A percentile compares a stretch with the other conserved stretches of the same genome.
phyloP scores from a whole-genome alignment of 2,797 vertebrate species.

The Mycteria americana region DNA sequence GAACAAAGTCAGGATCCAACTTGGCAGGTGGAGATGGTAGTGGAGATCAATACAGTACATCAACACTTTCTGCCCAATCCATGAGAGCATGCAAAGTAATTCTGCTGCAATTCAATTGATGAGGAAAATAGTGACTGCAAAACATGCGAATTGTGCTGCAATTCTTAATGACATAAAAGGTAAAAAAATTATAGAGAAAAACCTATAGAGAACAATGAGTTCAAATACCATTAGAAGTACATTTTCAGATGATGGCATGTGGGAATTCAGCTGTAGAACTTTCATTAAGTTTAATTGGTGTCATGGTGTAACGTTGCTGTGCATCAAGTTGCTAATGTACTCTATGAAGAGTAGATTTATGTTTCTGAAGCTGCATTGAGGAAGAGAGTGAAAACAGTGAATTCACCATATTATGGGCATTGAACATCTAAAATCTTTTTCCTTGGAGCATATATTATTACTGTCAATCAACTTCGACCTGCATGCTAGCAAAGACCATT shows the following conservation, averaged over 20 bases:
- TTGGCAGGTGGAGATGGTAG: neutral
- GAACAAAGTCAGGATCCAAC: neutral
- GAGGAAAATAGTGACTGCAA: neutral
- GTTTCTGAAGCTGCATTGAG: neutral
- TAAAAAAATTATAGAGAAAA: neutral
- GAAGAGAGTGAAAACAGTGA: neutral
- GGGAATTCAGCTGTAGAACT: neutral
- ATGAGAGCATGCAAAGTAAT: neutral
- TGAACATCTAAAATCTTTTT: neutral
- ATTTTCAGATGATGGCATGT: neutral
- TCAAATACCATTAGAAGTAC: neutral
- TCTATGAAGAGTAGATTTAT: neutral
- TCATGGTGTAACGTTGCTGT: neutral
- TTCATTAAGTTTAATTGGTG: neutral
- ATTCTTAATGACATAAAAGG: neutral
- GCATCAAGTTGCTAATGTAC: neutral
- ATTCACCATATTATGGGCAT: neutral
- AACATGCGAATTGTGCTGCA: neutral
- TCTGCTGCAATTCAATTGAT: neutral
- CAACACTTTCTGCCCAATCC: neutral
- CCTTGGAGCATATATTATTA: neutral
- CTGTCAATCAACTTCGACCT: neutral
- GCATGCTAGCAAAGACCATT: neutral
- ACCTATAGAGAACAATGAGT: neutral
- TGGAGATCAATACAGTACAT: neutral